phyloP scores from a whole-genome alignment of 2,888 invertebrate species.

The Oscheius sp. region DNA sequence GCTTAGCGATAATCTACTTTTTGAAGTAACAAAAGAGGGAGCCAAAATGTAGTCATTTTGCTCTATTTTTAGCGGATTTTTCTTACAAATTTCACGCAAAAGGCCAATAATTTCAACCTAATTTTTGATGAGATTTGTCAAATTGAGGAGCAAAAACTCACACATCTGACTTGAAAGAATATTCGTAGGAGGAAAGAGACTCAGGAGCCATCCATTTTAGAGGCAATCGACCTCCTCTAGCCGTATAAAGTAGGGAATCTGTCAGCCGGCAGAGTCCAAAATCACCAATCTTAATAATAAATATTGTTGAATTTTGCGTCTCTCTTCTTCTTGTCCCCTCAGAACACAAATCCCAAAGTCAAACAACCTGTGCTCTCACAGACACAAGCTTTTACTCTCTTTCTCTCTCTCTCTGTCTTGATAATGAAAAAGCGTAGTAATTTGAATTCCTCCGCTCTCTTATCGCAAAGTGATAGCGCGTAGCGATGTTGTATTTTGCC shows the following conservation, averaged over 20 bases:
- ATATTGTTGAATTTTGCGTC: neutral
- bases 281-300: conserved; percentile 55
- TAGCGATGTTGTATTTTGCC: neutral
- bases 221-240: conserved; percentile 61
- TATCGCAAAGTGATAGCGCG: neutral
- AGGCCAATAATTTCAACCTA: too few species aligned
- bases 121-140: too few species aligned
- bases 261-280: conserved; percentile 64
- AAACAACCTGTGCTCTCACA: neutral
- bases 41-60: too few species aligned
- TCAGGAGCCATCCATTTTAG: conserved; percentile 66
- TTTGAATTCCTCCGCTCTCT: too few species aligned
- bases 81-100: too few species aligned
- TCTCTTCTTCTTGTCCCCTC: neutral
- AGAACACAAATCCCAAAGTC: too few species aligned
- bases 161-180: conserved; percentile 63
- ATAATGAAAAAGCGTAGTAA: conserved; percentile 1
- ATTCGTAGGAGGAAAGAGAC: conserved; percentile 55
- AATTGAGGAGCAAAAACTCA: too few species aligned
- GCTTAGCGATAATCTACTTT: too few species aligned
- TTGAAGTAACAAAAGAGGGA: too few species aligned
- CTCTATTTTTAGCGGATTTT: too few species aligned
- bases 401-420: neutral
- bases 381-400: neutral
- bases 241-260: conserved; percentile 60